These are phyloP conservation scores for Fragum whitleyi DNA, from an alignment of 2,888 invertebrate species.

Conservation along the genomic window DNA sequence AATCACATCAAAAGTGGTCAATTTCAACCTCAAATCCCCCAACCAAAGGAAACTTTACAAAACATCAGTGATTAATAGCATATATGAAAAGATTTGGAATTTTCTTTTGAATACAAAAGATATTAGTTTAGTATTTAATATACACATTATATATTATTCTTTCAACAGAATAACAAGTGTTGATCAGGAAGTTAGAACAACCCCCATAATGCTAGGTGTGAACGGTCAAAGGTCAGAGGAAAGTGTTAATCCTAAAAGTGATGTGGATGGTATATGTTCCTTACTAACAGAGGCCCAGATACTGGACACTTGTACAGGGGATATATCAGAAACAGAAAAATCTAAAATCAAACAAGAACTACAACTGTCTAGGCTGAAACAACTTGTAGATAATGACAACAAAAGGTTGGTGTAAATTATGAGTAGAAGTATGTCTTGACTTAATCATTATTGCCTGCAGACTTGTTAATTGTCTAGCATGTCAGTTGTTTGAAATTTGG, in stretches of 20 bases:
- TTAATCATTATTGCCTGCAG: too few species aligned
- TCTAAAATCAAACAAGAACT: slow-evolving; percentile 41
- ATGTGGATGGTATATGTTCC: slow-evolving; percentile 59
- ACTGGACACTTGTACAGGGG: slow-evolving; percentile 45
- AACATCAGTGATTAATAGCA: too few species aligned
- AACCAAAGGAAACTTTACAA: too few species aligned
- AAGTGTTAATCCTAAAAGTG: slow-evolving; percentile 34
- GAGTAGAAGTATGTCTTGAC: too few species aligned
- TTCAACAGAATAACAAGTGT: slow-evolving; percentile 33
- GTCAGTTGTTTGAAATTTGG: too few species aligned
- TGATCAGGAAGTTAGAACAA: slow-evolving; percentile 21
- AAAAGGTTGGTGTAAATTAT: slow-evolving; percentile 15
- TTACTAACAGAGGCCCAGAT: slow-evolving; percentile 67
- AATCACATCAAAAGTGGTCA: too few species aligned
- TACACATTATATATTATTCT: too few species aligned
- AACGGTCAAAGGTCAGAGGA: slow-evolving; percentile 23
- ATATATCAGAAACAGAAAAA: slow-evolving; percentile 32
- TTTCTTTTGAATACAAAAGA: too few species aligned
- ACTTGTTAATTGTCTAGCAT: too few species aligned
- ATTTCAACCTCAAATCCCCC: too few species aligned
- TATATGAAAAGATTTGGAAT: too few species aligned
- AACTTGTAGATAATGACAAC: slow-evolving; percentile 46
- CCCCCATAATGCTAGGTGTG: not conserved
- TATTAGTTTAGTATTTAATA: too few species aligned
- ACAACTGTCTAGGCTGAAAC: slow-evolving; percentile 49